phyloP scores from a whole-genome alignment of 2,797 vertebrate genomes.

The Uromys caudimaculatus region DNA sequence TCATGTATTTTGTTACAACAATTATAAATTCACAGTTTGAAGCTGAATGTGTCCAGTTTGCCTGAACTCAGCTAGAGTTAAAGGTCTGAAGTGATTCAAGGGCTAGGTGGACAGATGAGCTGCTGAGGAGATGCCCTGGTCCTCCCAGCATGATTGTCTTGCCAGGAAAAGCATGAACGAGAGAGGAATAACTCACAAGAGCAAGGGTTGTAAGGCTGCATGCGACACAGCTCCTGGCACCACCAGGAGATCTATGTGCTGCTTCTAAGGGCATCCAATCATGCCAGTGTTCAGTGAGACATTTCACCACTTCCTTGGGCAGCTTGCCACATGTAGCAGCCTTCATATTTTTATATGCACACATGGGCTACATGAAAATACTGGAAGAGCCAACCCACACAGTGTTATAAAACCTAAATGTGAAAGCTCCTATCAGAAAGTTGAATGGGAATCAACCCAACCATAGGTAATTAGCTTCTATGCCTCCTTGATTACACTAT shows the following conservation, averaged over 20 bases:
- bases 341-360: not conserved
- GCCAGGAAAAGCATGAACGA: not conserved
- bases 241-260: not conserved
- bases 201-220: not conserved
- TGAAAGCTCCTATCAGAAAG: constrained; percentile 68
- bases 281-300: not conserved
- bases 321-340: not conserved
- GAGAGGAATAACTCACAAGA: not conserved
- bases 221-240: not conserved
- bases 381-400: not conserved
- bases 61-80: not conserved
- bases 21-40: not conserved
- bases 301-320: not conserved
- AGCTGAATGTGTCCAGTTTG: not conserved
- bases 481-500: constrained; percentile 73
- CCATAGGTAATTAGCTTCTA: constrained; percentile 74
- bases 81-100: not conserved
- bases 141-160: not conserved
- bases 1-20: not conserved
- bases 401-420: constrained; percentile 28
- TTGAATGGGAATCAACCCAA: constrained; percentile 70
- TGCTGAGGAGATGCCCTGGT: not conserved
- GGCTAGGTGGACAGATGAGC: not conserved
- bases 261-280: not conserved
- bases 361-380: not conserved